Evolutionary conservation across 92 coral and sea anemone genomes (phyloP), one percentile per base, ranked within the genome.

Genomic region (Heteractis magnifica): DNA sequence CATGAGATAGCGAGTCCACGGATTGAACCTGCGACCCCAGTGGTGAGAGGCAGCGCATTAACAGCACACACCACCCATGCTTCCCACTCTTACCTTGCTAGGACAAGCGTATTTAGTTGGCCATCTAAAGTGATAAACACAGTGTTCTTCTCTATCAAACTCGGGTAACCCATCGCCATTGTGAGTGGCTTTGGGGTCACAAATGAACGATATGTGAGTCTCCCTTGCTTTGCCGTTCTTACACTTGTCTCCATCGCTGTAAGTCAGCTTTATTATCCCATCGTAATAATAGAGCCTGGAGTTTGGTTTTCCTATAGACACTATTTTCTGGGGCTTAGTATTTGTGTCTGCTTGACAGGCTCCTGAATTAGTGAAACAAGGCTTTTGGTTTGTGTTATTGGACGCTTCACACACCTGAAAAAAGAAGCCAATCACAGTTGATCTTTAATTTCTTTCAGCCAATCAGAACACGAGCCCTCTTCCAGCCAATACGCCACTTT

Each of bases 51-150:
- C 26, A 0, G 26, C 26, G 0, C 26, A 26, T 26, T 26, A 26
- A 26, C 26, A 26, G 26, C 26, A n/a, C n/a, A n/a, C n/a, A 26
- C 34, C 34, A 0, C 1, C 34, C 34, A 1, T 34, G 58, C 13
- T 8, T 53, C 58, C 58, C 4, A 8, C 3, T 62, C 90, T 82
- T 64, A 97, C 99, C 98, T 94, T 91, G 53, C 93, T 85, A 4
- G 98, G 99, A 56, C 99, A 97, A 55, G 98, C 99, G 71, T 89
- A 89, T 58, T 92, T 94, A 77, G 99, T 97, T 58, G 85, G 91
- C 99, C 99, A 97, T 65, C 84, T 82, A 65, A 97, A 97, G 88
- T 97, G 89, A 75, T 97, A 88, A 21, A 88, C 82, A 82, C 99
- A 97, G 76, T 79, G 79, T 50, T 90, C 91, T 51, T 90, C 94